Evolutionary conservation across 2,113 vertebrate genomes (phyloP), one percentile per base, ranked within the genome.

Genomic region (Eretmochelys imbricata): DNA sequence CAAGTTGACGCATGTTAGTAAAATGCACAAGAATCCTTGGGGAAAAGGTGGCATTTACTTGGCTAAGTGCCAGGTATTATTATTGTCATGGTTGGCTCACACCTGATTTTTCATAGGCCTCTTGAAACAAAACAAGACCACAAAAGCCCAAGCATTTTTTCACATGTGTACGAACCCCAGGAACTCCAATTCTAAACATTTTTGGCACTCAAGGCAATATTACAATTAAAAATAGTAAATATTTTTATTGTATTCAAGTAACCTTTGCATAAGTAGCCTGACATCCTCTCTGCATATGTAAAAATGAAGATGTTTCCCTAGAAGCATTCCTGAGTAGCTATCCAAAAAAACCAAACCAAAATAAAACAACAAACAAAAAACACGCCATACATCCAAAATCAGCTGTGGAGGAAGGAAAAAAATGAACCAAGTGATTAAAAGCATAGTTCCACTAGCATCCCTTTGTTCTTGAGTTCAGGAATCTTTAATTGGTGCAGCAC

Each of bases 401-500:
- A 90, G 91, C 96, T 81, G 49, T 2, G 1, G 93, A 96, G 97
- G 96, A 98, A 96, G 96, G 89, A 82, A 96, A 95, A 94, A 93
- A 94, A 94, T 97, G 90, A 95, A 93, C 86, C 3, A 7, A 91
- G 93, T 93, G 91, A 94, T 93, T 94, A 93, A 95, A 96, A 89
- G 83, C 93, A 84, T 88, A 81, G 92, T 93, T 89, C 80, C 93
- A 92, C 97, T 91, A 92, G 97, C 95, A 85, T 65, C 53, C 94
- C 97, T 98, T 96, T 96, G 97, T 97, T 96, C 93, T 93, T 35
- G 0, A 94, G 97, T 93, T 93, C 90, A 91, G 97, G 94, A 92
- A 95, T 95, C 95, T 96, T 53, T 94, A 94, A 94, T 81, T 92
- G 93, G 92, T 95, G 96, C 95, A 72, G 82, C 59, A 38, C 69